phyloP scores from a whole-genome alignment of 2,797 vertebrate species.

The Cephalopachus bancanus region DNA sequence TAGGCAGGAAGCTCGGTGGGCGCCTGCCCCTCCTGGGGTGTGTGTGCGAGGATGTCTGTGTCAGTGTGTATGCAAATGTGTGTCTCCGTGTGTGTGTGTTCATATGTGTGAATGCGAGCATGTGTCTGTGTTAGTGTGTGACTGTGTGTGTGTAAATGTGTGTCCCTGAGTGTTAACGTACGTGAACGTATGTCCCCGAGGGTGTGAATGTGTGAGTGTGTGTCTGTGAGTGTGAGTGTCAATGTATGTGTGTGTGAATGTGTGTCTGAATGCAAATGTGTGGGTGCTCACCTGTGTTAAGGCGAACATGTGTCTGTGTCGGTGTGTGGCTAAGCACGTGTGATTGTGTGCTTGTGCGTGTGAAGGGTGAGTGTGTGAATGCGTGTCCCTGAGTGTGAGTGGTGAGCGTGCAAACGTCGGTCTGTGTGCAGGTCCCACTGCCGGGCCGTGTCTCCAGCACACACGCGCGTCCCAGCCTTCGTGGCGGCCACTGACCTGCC shows the following conservation, averaged over 20 bases:
- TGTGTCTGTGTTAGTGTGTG: too few species aligned
- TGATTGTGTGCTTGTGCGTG: background rate
- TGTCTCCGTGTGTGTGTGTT: background rate
- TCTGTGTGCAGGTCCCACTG: background rate
- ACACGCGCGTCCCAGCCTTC: background rate
- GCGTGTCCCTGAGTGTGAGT: background rate
- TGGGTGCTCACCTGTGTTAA: background rate
- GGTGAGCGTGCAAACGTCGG: background rate
- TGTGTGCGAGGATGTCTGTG: too few species aligned
- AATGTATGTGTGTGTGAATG: background rate
- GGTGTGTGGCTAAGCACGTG: background rate
- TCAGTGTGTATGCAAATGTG: too few species aligned
- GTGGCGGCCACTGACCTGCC: background rate
- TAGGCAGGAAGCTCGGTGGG: too few species aligned
- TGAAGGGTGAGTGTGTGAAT: background rate
- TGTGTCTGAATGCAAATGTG: background rate
- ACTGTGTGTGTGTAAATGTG: background rate
- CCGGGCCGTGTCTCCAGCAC: fast-evolving
- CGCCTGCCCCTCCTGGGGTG: too few species aligned
- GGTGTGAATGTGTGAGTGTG: background rate
- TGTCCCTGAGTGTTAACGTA: too few species aligned
- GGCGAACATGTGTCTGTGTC: background rate
- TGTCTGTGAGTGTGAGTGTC: background rate
- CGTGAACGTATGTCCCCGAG: background rate
- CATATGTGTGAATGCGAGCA: too few species aligned